Evolutionary conservation across 2,888 invertebrate species (phyloP).

Genomic region (Lochmaea capreae): DNA sequence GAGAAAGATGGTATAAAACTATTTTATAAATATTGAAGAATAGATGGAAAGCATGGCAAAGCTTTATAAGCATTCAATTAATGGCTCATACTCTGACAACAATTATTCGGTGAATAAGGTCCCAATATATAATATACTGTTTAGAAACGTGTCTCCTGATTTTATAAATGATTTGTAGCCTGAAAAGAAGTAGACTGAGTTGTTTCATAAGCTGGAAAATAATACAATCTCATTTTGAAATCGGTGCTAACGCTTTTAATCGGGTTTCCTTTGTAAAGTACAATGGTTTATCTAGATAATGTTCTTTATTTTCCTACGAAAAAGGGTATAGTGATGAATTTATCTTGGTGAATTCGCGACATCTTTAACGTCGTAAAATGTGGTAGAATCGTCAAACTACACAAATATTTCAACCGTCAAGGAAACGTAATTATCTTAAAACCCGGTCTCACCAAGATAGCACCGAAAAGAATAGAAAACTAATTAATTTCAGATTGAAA

Average conservation of each 20-base stretch:
- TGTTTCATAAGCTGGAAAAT: background rate
- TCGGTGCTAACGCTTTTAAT: constrained; percentile 7
- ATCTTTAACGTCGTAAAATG: constrained; percentile 18
- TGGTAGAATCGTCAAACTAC: constrained; percentile 25
- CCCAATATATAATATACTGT: too few species aligned
- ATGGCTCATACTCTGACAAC: too few species aligned
- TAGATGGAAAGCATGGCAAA: too few species aligned
- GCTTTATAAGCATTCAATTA: too few species aligned
- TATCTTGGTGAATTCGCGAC: background rate
- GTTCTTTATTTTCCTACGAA: constrained; percentile 1
- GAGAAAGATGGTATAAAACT: too few species aligned
- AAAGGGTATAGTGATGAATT: constrained; percentile 9
- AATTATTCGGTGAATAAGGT: too few species aligned
- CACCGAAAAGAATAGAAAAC: constrained; percentile 47
- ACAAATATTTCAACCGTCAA: constrained; percentile 34
- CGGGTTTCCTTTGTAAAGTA: constrained; percentile 2
- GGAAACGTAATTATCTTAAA: constrained; percentile 33
- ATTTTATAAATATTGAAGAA: too few species aligned
- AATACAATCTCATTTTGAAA: constrained; percentile 1
- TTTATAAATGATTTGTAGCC: too few species aligned
- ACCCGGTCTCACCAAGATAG: constrained; percentile 28
- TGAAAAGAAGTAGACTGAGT: background rate
- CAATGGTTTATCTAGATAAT: constrained; percentile 1
- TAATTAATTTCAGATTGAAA: constrained; percentile 50
- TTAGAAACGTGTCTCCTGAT: too few species aligned